phyloP scores from a whole-genome alignment of 1,140 invertebrate species.

The Araneus ventricosus region DNA sequence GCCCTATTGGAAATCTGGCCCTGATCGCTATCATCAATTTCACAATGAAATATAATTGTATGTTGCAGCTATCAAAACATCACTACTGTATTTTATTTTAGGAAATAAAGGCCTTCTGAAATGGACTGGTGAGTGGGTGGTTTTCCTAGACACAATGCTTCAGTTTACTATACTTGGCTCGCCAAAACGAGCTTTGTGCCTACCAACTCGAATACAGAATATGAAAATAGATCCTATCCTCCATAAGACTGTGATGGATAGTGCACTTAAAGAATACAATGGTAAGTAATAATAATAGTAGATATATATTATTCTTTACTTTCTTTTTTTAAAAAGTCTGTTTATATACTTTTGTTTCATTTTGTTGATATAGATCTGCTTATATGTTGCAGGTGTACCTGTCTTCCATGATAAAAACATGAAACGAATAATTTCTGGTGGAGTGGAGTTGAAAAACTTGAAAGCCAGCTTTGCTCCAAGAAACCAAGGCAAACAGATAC shows the following conservation, averaged over 20 bases:
- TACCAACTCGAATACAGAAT: too few species aligned
- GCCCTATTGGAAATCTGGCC: too few species aligned
- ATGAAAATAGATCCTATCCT: too few species aligned
- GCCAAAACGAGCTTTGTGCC: constrained; percentile 87
- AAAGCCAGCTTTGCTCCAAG: constrained; percentile 93
- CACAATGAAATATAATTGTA: too few species aligned
- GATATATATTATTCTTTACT: too few species aligned
- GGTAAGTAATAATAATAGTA: background rate
- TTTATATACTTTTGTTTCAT: background rate
- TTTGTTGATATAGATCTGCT: too few species aligned
- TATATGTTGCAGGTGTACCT: too few species aligned
- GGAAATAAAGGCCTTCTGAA: constrained; percentile 84
- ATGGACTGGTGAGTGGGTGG: constrained; percentile 95
- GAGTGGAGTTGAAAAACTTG: constrained; percentile 91
- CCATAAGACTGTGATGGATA: too few species aligned
- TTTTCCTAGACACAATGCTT: constrained; percentile 96
- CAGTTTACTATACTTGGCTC: constrained; percentile 91
- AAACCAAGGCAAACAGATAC: too few species aligned
- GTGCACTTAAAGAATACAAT: constrained; percentile 75
- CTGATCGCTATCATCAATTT: too few species aligned
- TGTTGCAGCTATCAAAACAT: constrained; percentile 86
- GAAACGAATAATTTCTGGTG: constrained; percentile 89
- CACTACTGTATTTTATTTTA: constrained; percentile 76
- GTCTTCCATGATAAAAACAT: constrained; percentile 88
- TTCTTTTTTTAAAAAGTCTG: too few species aligned